Evolutionary conservation across 2,888 invertebrate species (phyloP).

Genomic region (Gisinianus flammeolus): DNA sequence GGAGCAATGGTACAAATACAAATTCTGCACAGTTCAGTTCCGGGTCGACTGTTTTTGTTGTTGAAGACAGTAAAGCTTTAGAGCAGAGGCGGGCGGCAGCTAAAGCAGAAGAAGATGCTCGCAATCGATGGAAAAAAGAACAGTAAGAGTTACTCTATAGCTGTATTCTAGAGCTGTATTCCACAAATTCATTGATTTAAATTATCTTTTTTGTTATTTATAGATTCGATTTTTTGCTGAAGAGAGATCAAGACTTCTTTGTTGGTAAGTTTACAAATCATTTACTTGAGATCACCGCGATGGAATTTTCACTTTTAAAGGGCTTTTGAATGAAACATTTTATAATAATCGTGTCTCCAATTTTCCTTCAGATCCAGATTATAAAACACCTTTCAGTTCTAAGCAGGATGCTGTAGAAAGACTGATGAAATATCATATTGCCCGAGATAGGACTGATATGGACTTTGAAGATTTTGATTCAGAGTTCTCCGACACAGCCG

Average conservation of each 20-base stretch:
- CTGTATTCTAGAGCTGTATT: neutral
- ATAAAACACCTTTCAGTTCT: conserved; percentile 53
- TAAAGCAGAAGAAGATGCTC: conserved; percentile 56
- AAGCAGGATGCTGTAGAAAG: conserved; percentile 55
- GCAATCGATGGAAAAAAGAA: conserved; percentile 57
- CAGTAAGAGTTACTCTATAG: conserved; percentile 50
- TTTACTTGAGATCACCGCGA: too few relatives aligned
- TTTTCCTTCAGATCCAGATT: conserved; percentile 57
- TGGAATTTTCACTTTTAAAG: too few relatives aligned
- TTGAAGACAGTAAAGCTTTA: conserved; percentile 56
- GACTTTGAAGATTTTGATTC: conserved; percentile 58
- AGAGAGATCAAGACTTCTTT: conserved; percentile 57
- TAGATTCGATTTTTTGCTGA: conserved; percentile 56
- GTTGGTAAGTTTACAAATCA: too few relatives aligned
- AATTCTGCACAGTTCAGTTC: neutral
- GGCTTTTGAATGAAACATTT: too few relatives aligned
- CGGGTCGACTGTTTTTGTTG: conserved; percentile 33
- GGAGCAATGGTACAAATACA: neutral
- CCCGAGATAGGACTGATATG: conserved; percentile 55
- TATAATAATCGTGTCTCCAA: too few relatives aligned
- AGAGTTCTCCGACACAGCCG: conserved; percentile 56
- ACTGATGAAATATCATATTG: conserved; percentile 57
- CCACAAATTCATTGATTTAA: neutral
- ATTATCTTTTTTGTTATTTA: neutral
- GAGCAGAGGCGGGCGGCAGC: conserved; percentile 53